Conservation (phyloP, 2,888 invertebrate genomes). For the Tetranychus truncatus region DNA sequence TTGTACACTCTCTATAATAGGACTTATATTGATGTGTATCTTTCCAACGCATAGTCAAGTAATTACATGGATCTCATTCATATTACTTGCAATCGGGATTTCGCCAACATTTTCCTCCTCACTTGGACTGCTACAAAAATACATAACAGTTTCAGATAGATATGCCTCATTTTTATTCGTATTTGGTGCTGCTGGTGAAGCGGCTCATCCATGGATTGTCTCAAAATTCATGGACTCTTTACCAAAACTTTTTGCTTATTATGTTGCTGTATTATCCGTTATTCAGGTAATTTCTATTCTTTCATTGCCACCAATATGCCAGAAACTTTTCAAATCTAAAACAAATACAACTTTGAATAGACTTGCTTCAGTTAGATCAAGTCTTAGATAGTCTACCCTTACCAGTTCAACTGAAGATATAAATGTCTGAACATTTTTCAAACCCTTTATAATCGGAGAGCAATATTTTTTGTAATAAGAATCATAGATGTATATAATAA, state of each 20-base stretch:
- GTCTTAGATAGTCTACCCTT: too few relatives aligned
- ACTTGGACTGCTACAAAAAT: background rate
- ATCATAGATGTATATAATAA: too few relatives aligned
- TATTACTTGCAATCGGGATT: background rate
- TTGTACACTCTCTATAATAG: background rate
- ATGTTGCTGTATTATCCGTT: background rate
- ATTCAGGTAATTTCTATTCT: too few relatives aligned
- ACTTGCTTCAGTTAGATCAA: too few relatives aligned
- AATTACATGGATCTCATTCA: background rate
- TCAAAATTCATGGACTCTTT: background rate
- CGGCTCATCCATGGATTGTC: background rate
- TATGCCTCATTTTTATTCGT: background rate
- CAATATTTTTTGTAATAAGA: too few relatives aligned
- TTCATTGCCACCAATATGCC: too few relatives aligned
- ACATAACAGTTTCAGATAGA: background rate
- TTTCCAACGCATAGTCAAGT: background rate
- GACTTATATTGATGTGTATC: background rate
- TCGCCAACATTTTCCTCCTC: background rate
- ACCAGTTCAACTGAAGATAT: too few relatives aligned
- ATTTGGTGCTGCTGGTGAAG: background rate
- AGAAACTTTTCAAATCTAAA: too few relatives aligned
- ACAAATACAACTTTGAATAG: too few relatives aligned
- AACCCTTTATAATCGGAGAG: too few relatives aligned
- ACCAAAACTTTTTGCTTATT: background rate
- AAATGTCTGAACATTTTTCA: too few relatives aligned